Percentiles rank a stretch among this genome's conserved stretches.
Conservation (phyloP, 2,797 vertebrate genomes). For the Sibirionetta formosa region DNA sequence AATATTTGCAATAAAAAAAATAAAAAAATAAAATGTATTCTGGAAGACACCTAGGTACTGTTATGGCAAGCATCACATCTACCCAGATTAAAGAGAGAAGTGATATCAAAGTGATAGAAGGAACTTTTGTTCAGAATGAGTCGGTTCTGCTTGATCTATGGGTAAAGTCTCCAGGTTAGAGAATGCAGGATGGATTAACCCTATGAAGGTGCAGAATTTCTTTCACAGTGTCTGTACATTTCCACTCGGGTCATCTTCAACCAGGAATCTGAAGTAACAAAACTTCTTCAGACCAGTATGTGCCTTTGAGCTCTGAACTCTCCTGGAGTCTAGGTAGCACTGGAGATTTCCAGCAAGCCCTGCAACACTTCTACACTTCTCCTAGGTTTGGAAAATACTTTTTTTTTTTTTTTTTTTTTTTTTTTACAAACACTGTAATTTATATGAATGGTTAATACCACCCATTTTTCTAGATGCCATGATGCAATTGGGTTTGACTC, state of each 20-base stretch:
- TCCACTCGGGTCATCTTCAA: neutral
- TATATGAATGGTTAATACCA: neutral
- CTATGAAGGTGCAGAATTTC: neutral
- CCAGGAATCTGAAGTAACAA: neutral
- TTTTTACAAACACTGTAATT: accelerated
- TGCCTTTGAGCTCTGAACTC: neutral
- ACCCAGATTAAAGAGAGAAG: neutral
- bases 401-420: accelerated
- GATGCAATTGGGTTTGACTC: neutral
- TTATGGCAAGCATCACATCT: neutral
- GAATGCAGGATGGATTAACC: neutral
- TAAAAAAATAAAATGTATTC: neutral
- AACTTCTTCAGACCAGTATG: neutral
- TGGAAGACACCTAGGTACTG: neutral
- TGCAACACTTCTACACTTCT: neutral
- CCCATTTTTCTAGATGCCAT: neutral
- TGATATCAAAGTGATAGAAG: neutral
- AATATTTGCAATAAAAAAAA: neutral
- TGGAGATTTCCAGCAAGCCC: neutral
- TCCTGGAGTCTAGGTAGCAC: neutral
- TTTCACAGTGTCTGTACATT: neutral
- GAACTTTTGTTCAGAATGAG: neutral
- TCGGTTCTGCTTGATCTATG: neutral
- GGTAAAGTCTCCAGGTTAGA: neutral
- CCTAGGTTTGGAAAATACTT: neutral